These are phyloP conservation scores for Centropristis striata DNA, from an alignment of 2,113 vertebrate species.

Conservation along the genomic window DNA sequence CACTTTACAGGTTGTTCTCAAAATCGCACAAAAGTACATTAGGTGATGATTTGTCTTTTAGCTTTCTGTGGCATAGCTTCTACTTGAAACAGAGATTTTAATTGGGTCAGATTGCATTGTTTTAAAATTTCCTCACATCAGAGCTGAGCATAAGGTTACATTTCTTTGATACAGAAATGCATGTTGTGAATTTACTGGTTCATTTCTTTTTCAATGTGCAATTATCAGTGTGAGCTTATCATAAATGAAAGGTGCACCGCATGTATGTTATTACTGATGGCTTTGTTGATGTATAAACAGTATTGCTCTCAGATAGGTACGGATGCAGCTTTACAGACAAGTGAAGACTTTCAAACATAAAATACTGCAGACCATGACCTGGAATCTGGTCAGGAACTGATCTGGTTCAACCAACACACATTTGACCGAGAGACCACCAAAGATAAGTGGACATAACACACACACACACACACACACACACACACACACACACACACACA, in stretches of 20 bases:
- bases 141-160: not conserved
- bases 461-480: conserved; percentile 15
- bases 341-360: not conserved
- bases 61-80: not conserved
- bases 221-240: not conserved
- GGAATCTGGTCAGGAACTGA: not conserved
- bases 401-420: not conserved
- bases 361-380: not conserved
- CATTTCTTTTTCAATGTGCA: not conserved
- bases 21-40: not conserved
- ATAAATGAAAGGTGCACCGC: not conserved
- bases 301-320: not conserved
- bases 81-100: not conserved
- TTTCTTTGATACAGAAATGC: not conserved
- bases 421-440: conserved; percentile 29
- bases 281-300: not conserved
- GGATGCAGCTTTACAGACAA: not conserved
- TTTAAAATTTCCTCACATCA: not conserved
- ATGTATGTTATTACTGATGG: not conserved
- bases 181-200: not conserved
- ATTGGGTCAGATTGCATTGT: not conserved
- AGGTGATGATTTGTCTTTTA: not conserved
- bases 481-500: conserved; percentile 1
- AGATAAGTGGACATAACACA: conserved; percentile 30
- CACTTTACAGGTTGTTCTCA: not conserved